Percentiles rank a stretch among this genome's conserved stretches.
These are phyloP conservation scores for Spilosoma lubricipeda DNA, from an alignment of 2,888 invertebrate genomes.

Conservation along the genomic window DNA sequence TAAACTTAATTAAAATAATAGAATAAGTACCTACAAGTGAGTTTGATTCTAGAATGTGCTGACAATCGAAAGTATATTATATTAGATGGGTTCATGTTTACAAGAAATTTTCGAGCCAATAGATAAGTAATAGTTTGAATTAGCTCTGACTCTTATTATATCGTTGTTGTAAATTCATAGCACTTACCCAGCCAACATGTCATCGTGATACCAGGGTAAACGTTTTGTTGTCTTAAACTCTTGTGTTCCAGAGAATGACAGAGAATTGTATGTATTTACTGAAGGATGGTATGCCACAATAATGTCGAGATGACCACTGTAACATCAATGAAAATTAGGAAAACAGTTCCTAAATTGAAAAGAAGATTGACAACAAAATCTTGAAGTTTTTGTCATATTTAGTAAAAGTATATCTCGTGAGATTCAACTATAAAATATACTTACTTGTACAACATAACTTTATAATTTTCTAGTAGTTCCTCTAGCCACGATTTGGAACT, in stretches of 20 bases:
- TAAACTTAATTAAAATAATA: no score
- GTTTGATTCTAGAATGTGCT: no score
- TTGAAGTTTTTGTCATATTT: background rate
- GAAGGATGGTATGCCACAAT: constrained; percentile 89
- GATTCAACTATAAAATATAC: constrained; percentile 41
- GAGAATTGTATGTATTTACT: constrained; percentile 79
- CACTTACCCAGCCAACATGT: constrained; percentile 82
- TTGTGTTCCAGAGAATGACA: constrained; percentile 75
- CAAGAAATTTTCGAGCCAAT: background rate
- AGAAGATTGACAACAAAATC: background rate
- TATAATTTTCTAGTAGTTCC: constrained; percentile 83
- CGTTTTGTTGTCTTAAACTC: constrained; percentile 79
- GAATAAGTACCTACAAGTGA: no score
- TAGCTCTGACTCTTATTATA: background rate
- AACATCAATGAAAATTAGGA: constrained; percentile 33
- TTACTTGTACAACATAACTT: constrained; percentile 88
- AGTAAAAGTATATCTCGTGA: background rate
- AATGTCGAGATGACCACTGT: constrained; percentile 87
- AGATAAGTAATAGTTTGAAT: background rate
- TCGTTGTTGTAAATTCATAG: background rate
- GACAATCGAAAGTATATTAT: no score
- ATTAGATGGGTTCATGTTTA: background rate
- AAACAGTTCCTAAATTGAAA: background rate
- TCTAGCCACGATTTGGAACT: constrained; percentile 86
- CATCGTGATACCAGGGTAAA: constrained; percentile 77